Conservation (phyloP, 2,113 vertebrate species). For the Picathartes gymnocephalus region DNA sequence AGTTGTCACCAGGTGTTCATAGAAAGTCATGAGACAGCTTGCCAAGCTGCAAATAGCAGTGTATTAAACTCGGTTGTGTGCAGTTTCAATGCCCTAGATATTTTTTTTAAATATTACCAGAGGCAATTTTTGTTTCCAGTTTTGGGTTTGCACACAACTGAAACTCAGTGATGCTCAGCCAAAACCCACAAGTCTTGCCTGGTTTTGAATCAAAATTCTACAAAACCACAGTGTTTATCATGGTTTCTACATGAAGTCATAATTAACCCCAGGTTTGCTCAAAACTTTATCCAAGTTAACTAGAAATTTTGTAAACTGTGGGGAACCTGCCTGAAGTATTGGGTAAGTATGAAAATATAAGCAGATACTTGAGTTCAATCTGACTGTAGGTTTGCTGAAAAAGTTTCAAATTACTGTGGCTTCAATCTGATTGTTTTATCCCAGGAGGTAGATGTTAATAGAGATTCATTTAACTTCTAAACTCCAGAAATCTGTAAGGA, state of each 20-base stretch:
- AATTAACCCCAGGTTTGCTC: conserved; percentile 61
- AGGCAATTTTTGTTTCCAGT: conserved; percentile 9
- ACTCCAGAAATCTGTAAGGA: not conserved
- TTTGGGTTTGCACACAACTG: not conserved
- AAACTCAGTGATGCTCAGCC: conserved; percentile 35
- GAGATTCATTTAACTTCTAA: not conserved
- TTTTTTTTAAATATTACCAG: not conserved
- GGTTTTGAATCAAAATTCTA: conserved; percentile 35
- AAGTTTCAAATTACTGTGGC: not conserved
- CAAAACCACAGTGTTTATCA: conserved; percentile 42
- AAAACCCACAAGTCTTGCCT: conserved; percentile 47
- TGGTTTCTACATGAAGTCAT: conserved; percentile 57
- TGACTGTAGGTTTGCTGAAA: not conserved
- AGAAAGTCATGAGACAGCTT: not conserved
- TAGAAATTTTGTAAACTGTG: conserved; percentile 15
- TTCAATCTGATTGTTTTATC: not conserved
- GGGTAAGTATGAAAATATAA: conserved; percentile 15
- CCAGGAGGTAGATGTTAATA: not conserved
- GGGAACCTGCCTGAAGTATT: not conserved
- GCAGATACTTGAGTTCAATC: not conserved
- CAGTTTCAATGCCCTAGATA: not conserved
- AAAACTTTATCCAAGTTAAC: conserved; percentile 36
- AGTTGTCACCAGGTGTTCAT: not conserved
- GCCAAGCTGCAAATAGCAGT: not conserved
- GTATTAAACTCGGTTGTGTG: not conserved